Percentiles rank a stretch among this genome's conserved stretches.
These are phyloP conservation scores for Timema podura DNA, from an alignment of 2,888 invertebrate genomes.

Conservation along the genomic window DNA sequence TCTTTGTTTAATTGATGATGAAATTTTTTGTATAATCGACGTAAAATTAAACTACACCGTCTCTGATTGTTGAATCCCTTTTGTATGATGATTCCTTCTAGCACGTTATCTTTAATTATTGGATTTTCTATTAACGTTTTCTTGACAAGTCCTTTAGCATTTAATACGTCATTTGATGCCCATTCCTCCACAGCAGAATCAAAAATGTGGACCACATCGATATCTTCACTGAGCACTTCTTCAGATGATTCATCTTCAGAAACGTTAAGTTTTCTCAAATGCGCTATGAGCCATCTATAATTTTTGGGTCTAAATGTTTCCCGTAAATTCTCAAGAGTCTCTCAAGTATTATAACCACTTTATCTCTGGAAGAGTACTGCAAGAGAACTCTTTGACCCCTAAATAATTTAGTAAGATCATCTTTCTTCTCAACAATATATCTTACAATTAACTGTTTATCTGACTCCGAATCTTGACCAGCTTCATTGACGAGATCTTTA, in stretches of 20 bases:
- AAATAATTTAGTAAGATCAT: slow-evolving; percentile 12
- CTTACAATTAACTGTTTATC: slow-evolving; percentile 13
- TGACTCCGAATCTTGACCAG: slow-evolving; percentile 6
- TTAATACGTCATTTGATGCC: slow-evolving; percentile 7
- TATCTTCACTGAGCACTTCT: slow-evolving; percentile 15
- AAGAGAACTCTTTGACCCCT: slow-evolving; percentile 14
- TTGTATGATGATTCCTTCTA: slow-evolving; percentile 21
- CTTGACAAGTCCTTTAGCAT: slow-evolving; percentile 17
- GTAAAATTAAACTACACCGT: slow-evolving; percentile 10
- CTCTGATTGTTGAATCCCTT: slow-evolving; percentile 13
- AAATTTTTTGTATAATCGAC: slow-evolving; percentile 14
- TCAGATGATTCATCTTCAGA: not conserved
- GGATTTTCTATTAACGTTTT: slow-evolving; percentile 10
- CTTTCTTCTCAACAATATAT: slow-evolving; percentile 23
- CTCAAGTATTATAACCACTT: slow-evolving; percentile 17
- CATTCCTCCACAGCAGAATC: slow-evolving; percentile 8
- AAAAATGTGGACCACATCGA: slow-evolving; percentile 15
- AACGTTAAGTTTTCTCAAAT: slow-evolving; percentile 17
- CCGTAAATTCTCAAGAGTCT: slow-evolving; percentile 17
- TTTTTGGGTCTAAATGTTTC: slow-evolving; percentile 9
- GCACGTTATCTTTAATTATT: not conserved
- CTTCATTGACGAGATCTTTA: slow-evolving; percentile 20
- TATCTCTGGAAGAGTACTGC: slow-evolving; percentile 20
- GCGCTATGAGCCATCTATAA: slow-evolving; percentile 6
- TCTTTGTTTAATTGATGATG: slow-evolving; percentile 6